Percentiles rank a stretch among this genome's conserved stretches.
Evolutionary conservation across 2,888 invertebrate species (phyloP).

Genomic region (Mechanitis mazaeus): DNA sequence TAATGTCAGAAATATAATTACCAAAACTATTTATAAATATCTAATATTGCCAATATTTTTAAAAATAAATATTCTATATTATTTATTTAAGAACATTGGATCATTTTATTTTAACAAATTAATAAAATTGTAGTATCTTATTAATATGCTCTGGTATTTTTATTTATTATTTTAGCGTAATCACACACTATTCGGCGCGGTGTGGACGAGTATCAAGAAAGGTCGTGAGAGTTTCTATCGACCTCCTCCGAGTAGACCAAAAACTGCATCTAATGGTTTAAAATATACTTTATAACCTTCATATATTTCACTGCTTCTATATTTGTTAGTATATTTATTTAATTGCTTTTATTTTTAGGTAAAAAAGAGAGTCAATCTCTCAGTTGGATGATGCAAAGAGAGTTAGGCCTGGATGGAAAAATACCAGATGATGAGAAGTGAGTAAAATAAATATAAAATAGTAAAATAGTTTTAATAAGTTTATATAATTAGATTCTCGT

Average conservation of each 20-base stretch:
- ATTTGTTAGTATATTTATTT: background rate
- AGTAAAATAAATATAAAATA: conserved; percentile 34
- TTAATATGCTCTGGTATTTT: background rate
- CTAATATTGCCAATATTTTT: too few relatives aligned
- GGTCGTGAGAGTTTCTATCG: conserved; percentile 66
- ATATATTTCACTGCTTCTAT: conserved; percentile 10
- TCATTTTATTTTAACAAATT: too few relatives aligned
- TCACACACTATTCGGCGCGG: conserved; percentile 95
- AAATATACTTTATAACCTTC: conserved; percentile 8
- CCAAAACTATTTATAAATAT: too few relatives aligned
- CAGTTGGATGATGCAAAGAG: conserved; percentile 69
- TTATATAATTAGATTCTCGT: too few relatives aligned
- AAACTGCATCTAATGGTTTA: conserved; percentile 26
- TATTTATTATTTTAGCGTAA: conserved; percentile 82
- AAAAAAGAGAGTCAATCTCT: conserved; percentile 47
- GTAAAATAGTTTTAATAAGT: too few relatives aligned
- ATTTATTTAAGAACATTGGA: too few relatives aligned
- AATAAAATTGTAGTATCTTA: too few relatives aligned
- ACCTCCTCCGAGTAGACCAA: conserved; percentile 33
- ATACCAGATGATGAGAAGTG: conserved; percentile 65
- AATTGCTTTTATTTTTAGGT: conserved; percentile 32
- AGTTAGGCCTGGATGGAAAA: conserved; percentile 67
- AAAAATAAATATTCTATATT: too few relatives aligned
- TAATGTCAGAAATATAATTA: too few relatives aligned
- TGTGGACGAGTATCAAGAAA: conserved; percentile 93